Evolutionary conservation across 1,140 invertebrate genomes (phyloP).

Genomic region (Asobara japonica): DNA sequence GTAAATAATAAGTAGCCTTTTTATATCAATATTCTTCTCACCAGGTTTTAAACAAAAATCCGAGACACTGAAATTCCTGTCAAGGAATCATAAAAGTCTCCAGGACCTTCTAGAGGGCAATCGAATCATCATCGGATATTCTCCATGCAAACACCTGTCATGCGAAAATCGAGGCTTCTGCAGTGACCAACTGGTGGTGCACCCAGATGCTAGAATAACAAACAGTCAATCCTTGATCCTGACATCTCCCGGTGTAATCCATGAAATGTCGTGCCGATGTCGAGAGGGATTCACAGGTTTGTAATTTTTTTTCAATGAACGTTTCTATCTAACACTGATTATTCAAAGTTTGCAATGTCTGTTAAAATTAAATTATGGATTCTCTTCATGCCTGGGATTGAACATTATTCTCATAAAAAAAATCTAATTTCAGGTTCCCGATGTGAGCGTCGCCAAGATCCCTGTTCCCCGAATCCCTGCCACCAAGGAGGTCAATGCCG

Average conservation of each 20-base stretch:
- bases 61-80: constrained; percentile 72
- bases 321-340: no score
- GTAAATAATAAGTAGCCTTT: no score
- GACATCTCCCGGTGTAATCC: constrained; percentile 79
- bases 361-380: no score
- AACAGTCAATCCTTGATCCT: constrained; percentile 83
- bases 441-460: constrained; percentile 87
- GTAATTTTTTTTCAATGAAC: no score
- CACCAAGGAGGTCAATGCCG: constrained; percentile 81
- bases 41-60: constrained; percentile 71
- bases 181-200: constrained; percentile 76
- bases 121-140: constrained; percentile 74
- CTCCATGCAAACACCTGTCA: constrained; percentile 74
- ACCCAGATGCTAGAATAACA: constrained; percentile 75
- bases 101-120: constrained; percentile 70
- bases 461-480: constrained; percentile 92
- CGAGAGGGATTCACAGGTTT: constrained; percentile 80
- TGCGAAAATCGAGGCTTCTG: constrained; percentile 84
- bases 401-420: no score
- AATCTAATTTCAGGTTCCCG: no score
- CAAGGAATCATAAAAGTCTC: constrained; percentile 73
- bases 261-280: constrained; percentile 84
- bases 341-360: no score
- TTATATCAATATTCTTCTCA: no score
- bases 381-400: no score